Evolutionary conservation across 2,113 vertebrate genomes (phyloP).

Genomic region (Ovis canadensis): DNA sequence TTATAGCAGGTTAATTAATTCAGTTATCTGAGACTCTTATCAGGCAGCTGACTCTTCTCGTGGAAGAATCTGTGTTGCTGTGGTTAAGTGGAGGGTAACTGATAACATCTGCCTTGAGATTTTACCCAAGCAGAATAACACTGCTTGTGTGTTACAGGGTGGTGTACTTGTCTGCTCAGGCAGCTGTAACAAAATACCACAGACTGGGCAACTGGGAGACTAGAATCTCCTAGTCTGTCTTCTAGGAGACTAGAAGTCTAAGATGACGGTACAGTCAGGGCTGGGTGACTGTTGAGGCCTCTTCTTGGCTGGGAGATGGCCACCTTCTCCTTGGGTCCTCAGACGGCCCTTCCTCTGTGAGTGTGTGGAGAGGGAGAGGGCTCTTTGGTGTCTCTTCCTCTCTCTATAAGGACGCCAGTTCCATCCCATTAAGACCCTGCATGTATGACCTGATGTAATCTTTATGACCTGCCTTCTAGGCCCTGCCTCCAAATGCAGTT

Average conservation of each 20-base stretch:
- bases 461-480: background rate
- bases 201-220: background rate
- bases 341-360: background rate
- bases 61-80: background rate
- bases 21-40: background rate
- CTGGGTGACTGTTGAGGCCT: background rate
- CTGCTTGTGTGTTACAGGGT: background rate
- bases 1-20: conserved; percentile 28
- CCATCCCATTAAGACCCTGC: background rate
- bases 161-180: background rate
- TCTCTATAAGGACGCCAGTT: background rate
- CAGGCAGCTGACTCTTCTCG: background rate
- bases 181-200: background rate
- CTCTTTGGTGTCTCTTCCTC: background rate
- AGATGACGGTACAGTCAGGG: background rate
- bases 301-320: background rate
- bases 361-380: background rate
- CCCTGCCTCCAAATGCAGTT: background rate
- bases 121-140: background rate
- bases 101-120: background rate
- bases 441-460: background rate
- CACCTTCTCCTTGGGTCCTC: background rate
- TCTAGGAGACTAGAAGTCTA: background rate
- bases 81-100: background rate
- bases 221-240: background rate